Evolutionary conservation across 2,113 vertebrate species (phyloP), one percentile per base, ranked within the genome.

Genomic region (Nothoprocta perdicaria): DNA sequence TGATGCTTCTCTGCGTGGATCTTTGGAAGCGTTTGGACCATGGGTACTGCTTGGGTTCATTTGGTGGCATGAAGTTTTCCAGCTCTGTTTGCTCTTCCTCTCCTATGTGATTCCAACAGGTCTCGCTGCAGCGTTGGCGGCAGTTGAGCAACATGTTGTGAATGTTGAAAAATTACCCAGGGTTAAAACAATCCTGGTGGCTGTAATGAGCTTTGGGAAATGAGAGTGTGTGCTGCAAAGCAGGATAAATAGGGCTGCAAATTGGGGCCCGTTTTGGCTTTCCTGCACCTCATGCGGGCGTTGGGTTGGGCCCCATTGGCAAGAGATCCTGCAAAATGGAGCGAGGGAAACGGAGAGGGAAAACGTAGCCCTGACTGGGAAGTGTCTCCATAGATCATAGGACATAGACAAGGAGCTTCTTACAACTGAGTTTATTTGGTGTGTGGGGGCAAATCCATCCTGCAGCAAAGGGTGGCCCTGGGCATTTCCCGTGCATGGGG

Each of bases 11-110:
- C 48, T 48, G 48, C 48, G 10, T 23, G 3, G 24, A 24, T 68
- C 40, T 35, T 18, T 24, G 4, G 13, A 80, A 63, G 24, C 16
- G 3, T 45, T 21, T 27, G 16, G 63, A 10, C 21, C 5, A 9
- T 22, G 52, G 40, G 29, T 10, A 2, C 6, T 17, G 45, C 45
- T 13, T 38, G 63, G 41, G 10, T 58, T 81, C 50, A 52, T 43
- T 43, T 35, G 4, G 62, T 17, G 61, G 22, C 52, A 38, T 0
- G 1, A n/a, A 45, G 3, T 8, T 18, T 38, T 41, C 72, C 1
- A 55, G 27, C 41, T 24, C 40, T 15, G 11, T 33, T 78, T 35
- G 19, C n/a, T 31, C 43, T 74, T 74, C 29, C 14, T 24, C 67
- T 24, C 46, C 26, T 27, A 74, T 26, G 7, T 10, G 15, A 65